Conservation (phyloP, 2,113 vertebrate genomes). For the Leucoraja erinaceus region DNA sequence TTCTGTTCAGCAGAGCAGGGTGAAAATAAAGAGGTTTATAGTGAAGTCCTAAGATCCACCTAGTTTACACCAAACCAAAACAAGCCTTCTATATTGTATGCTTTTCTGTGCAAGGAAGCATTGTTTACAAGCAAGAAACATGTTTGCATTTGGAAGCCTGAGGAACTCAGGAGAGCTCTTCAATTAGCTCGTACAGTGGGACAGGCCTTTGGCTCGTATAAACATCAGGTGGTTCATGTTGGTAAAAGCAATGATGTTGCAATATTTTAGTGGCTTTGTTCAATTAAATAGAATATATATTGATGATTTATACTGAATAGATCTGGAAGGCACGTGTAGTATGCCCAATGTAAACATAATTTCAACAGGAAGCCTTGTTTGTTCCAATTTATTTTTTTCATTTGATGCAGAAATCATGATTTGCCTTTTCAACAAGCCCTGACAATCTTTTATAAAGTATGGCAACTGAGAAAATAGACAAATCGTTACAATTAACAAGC, state of each 20-base stretch:
- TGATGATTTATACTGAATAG: not conserved
- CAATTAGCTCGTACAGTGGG: no score
- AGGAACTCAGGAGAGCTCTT: no score
- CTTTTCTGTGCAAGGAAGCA: not conserved
- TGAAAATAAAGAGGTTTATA: not conserved
- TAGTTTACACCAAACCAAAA: not conserved
- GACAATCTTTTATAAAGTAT: not conserved
- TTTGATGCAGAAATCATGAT: not conserved
- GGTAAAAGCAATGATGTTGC: not conserved
- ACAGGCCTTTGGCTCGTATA: not conserved
- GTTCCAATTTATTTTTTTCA: not conserved
- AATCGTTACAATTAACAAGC: not conserved
- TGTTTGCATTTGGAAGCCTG: not conserved
- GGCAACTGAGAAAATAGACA: not conserved
- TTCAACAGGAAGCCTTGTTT: not conserved
- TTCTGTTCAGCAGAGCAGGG: not conserved
- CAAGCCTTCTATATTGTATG: not conserved
- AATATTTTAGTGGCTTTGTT: not conserved
- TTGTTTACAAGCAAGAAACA: not conserved
- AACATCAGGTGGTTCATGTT: no score
- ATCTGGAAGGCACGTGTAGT: not conserved
- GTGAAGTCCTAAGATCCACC: no score
- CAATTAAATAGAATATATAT: not conserved
- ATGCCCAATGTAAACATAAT: not conserved
- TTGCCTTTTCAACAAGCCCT: not conserved